Evolutionary conservation across 2,888 invertebrate species (phyloP), one percentile per base, ranked within the genome.

Genomic region (Agrotis puta): DNA sequence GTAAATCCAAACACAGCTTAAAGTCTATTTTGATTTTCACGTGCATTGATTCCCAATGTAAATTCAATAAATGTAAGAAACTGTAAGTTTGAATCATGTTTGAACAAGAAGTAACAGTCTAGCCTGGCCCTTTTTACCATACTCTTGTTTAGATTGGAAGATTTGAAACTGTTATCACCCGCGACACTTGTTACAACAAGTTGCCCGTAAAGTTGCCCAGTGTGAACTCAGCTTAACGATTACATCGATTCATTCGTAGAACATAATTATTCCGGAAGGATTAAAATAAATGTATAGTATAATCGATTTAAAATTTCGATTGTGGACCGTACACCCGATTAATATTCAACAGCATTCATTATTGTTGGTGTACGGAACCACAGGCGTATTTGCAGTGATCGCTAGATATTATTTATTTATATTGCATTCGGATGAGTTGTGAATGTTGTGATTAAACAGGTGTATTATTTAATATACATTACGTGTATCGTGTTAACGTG

Each of bases 291-390:
- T 86, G 81, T 82, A 74, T 76, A 85, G 81, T 76, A 85, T 87
- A 86, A 89, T 89, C 85, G 87, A 89, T 90, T 90, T 87, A 87
- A 88, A 88, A 84, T 86, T 88, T 88, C 85, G 87, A 88, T 89
- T 87, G 85, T 77, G 72, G 59, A 74, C 70, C 84, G 84, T 77
- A 81, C 75, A 84, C 48, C 62, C 50, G 57, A 72, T 84, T 81
- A 84, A 84, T 84, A 85, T 81, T 83, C 72, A 83, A 68, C 82
- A 83, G 83, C 84, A 82, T 88, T 79, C 84, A 85, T 85, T 79
- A 70, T 63, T 72, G 76, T 79, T 71, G 73, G 73, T 76, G 64
- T 64, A 66, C 62, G 51, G 50, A 54, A 74, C 70, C 77, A 74
- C 67, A 71, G 22, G 64, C 65, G 77, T 82, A 79, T 86, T 85